A percentile compares a stretch with the other conserved stretches of the same genome.
These are phyloP conservation scores for Hirtodrosophila duncani DNA, from an alignment of 2,888 invertebrate genomes.

Conservation along the genomic window DNA sequence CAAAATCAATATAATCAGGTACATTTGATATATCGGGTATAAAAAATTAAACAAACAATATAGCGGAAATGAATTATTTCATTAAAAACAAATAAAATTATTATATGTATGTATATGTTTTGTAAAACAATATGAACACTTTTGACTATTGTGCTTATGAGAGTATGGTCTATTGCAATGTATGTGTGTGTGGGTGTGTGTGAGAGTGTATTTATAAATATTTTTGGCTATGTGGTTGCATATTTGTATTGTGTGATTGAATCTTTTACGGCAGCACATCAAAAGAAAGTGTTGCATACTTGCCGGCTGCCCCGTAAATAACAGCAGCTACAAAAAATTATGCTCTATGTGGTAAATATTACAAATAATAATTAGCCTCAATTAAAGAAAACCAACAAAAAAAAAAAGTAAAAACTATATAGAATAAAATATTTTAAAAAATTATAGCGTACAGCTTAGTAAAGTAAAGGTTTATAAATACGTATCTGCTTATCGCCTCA, in stretches of 20 bases:
- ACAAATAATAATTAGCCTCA: conserved; percentile 60
- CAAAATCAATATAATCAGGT: conserved; percentile 73
- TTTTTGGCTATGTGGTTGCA: conserved; percentile 40
- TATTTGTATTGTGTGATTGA: conserved; percentile 29
- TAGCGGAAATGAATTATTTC: conserved; percentile 39
- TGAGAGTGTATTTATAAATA: conserved; percentile 10
- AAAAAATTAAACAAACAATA: conserved; percentile 33
- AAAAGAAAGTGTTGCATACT: conserved; percentile 28
- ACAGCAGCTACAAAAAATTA: conserved; percentile 30
- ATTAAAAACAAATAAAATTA: conserved; percentile 38
- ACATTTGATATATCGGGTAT: conserved; percentile 70
- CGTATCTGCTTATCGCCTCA: too few relatives aligned
- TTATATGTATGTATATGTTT: conserved; percentile 38
- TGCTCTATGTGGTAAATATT: conserved; percentile 2
- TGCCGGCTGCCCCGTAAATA: conserved; percentile 14
- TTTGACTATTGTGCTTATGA: conserved; percentile 58
- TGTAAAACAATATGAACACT: conserved; percentile 60
- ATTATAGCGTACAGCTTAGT: conserved; percentile 34
- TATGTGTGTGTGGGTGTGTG: conserved; percentile 10
- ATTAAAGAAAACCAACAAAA: conserved; percentile 55
- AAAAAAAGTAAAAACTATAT: conserved; percentile 37
- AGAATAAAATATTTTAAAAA: conserved; percentile 9
- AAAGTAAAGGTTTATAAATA: too few relatives aligned
- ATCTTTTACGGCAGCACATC: conserved; percentile 39
- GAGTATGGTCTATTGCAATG: conserved; percentile 57